Conservation (phyloP, 1,140 invertebrate genomes). For the Hyles vespertilio region DNA sequence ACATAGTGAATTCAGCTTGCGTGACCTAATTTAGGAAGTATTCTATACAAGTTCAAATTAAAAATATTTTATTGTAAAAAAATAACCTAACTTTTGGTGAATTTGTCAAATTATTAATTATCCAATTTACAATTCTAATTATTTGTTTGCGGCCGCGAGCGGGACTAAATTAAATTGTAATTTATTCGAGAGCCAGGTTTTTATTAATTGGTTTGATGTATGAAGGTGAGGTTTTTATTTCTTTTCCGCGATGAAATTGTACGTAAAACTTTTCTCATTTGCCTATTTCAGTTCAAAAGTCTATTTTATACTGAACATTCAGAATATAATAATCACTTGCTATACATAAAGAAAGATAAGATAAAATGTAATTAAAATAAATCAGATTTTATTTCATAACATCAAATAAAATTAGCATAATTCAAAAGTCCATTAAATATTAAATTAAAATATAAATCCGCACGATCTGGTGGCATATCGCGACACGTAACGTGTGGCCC, state of each 20-base stretch:
- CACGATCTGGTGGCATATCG: conserved; percentile 38
- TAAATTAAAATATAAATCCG: conserved; percentile 46
- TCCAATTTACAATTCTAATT: conserved; percentile 63
- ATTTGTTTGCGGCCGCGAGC: conserved; percentile 48
- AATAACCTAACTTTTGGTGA: conserved; percentile 7
- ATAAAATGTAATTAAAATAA: no score
- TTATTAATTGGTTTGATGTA: conserved; percentile 41
- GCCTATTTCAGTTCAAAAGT: no score
- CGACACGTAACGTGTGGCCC: conserved; percentile 43
- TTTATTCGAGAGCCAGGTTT: conserved; percentile 55
- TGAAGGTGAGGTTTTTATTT: conserved; percentile 20
- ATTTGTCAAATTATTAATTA: conserved; percentile 51
- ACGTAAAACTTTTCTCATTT: no score
- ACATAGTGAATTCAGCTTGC: no score
- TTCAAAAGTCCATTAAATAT: no score
- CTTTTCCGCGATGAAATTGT: background rate
- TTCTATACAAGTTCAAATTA: no score
- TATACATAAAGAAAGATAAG: no score
- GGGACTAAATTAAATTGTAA: conserved; percentile 47
- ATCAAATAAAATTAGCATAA: no score
- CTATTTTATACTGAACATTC: no score
- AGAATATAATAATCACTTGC: no score
- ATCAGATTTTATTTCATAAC: no score
- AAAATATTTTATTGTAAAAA: background rate
- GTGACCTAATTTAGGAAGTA: no score